Base-by-base conservation (phyloP, 2,888 invertebrate genomes). In the Steinernema carpocapsae region DNA sequence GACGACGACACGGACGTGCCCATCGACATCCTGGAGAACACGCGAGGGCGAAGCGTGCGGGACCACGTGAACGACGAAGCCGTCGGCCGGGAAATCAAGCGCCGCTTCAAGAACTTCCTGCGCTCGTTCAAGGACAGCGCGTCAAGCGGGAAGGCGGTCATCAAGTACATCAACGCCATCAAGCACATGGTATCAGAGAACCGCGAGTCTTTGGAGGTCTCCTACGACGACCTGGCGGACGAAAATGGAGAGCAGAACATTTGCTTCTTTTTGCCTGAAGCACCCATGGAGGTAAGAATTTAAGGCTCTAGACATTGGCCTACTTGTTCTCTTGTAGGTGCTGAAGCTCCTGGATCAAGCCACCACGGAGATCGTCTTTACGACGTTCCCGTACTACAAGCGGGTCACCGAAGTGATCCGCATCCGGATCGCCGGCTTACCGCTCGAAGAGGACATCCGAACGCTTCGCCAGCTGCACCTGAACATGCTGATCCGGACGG, bases 31-130 rank as follows among this genome's bases (percentile, higher is more conserved):
- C 90, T 99, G 43, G 97, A 97, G 88, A 97, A 99, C 85, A 96
- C 95, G 4, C 95, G 96, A 88, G 99, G 97, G 0, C 93, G 96
- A 87, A 91, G 93, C 0, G 56, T 75, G n/a, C 93, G 94, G 85
- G 97, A 99, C 85, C 99, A 97, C 95, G 96, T 99, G 0, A 92
- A 93, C 73, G 94, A 96, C 93, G 90, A 95, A 82, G 97, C 94
- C 0, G 96, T 97, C 0, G 91, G 93, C 73, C 95, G 94, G 14
- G 99, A 99, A 90, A 96, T 99, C 82, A 93, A 94, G 75, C 96
- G 97, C 89, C 92, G 94, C 19, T 84, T 83, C 79, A 81, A 83
- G 76, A 79, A 80, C 59, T 86, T 86, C 76, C 76, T 86, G 24
- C 77, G 81, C 24, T 51, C 76, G 0, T 86, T 77, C 79, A 80